These are phyloP conservation scores for Nomada hirtipes DNA, from an alignment of 2,888 invertebrate species.

Conservation along the genomic window DNA sequence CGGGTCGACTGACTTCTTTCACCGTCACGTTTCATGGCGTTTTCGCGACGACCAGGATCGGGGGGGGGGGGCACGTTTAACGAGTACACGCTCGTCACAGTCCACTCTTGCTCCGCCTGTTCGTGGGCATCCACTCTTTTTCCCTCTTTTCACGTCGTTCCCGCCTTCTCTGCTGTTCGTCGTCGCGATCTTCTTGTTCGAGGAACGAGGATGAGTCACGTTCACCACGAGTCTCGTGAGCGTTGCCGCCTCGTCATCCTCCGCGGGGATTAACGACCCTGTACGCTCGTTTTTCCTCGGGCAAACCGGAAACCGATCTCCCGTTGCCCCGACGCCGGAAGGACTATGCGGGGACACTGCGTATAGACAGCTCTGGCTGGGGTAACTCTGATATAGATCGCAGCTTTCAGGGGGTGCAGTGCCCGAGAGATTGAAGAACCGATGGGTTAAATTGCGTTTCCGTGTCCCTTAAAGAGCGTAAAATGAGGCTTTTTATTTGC, in stretches of 20 bases:
- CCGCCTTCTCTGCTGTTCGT: constrained; percentile 40
- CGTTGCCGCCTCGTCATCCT: constrained; percentile 71
- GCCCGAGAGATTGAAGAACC: neutral
- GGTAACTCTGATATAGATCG: constrained; percentile 27
- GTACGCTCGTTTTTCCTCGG: constrained; percentile 66
- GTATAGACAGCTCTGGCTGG: neutral
- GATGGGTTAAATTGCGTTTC: constrained; percentile 25
- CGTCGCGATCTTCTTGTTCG: constrained; percentile 51
- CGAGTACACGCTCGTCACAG: constrained; percentile 43
- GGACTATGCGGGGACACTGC: neutral
- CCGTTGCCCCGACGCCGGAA: constrained; percentile 54
- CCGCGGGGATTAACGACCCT: constrained; percentile 76
- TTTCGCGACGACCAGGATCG: constrained; percentile 14
- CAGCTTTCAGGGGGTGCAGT: neutral
- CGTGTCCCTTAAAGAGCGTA: constrained; percentile 19
- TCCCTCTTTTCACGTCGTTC: constrained; percentile 51
- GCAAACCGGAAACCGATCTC: constrained; percentile 68
- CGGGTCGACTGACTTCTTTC: constrained; percentile 48
- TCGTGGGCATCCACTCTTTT: constrained; percentile 40
- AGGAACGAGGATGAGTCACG: constrained; percentile 71
- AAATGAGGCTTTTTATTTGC: neutral
- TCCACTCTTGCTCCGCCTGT: constrained; percentile 8
- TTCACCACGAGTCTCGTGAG: constrained; percentile 65
- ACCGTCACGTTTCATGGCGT: neutral
- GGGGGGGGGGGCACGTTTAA: constrained; percentile 33